Percentiles rank a stretch among this genome's conserved stretches.
phyloP scores from a whole-genome alignment of 2,888 invertebrate genomes.

The Drosophila phalerata region DNA sequence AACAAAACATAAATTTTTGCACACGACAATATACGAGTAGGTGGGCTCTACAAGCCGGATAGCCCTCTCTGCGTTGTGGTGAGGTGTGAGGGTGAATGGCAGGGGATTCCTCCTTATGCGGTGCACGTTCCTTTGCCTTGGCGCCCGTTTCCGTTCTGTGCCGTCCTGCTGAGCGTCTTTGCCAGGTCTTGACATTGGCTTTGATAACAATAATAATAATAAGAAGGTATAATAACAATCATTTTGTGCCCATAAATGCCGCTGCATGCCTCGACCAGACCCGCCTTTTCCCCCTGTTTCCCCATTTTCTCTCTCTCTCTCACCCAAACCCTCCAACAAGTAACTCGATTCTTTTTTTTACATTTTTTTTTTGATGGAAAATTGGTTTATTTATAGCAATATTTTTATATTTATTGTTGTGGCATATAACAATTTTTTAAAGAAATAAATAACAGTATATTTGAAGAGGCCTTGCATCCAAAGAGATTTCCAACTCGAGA shows the following conservation, averaged over 20 bases:
- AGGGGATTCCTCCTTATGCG: conserved; percentile 47
- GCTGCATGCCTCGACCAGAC: conserved; percentile 34
- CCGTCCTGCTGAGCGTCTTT: conserved; percentile 27
- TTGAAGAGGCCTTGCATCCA: conserved; percentile 21
- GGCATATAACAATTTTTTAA: conserved; percentile 39
- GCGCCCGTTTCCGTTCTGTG: conserved; percentile 39
- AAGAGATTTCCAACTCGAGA: conserved; percentile 9
- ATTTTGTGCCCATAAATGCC: conserved; percentile 71
- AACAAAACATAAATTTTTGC: conserved; percentile 76
- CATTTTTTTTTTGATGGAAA: conserved; percentile 63
- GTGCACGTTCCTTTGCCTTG: conserved; percentile 57
- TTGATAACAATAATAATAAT: conserved; percentile 76
- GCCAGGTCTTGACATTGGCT: conserved; percentile 67
- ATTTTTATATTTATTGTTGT: conserved; percentile 64
- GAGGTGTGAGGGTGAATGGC: background rate
- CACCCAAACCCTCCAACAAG: conserved; percentile 27
- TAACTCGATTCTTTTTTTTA: conserved; percentile 33
- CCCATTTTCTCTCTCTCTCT: background rate
- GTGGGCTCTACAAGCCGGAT: conserved; percentile 24
- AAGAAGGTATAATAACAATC: conserved; percentile 73
- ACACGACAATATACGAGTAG: conserved; percentile 36
- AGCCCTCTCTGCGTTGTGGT: background rate
- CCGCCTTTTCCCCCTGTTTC: background rate
- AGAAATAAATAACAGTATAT: conserved; percentile 35
- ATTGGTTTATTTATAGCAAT: conserved; percentile 70